A percentile compares a stretch with the other conserved stretches of the same genome.
Evolutionary conservation across 2,113 vertebrate species (phyloP).

Genomic region (Crotalus viridis): DNA sequence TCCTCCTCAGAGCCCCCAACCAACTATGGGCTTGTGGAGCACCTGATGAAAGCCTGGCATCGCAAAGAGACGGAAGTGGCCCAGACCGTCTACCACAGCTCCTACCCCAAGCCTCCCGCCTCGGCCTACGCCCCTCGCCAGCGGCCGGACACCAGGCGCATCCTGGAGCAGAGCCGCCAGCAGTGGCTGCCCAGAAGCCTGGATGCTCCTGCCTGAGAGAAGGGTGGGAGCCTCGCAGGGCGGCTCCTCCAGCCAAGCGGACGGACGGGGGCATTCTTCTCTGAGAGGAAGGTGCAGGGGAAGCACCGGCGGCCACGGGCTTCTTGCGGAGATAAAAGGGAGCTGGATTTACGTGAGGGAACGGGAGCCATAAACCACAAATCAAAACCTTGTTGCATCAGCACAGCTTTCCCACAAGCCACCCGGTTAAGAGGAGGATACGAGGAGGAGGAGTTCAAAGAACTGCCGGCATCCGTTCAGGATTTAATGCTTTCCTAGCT

Average conservation of each 20-base stretch:
- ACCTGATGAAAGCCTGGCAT: conserved; percentile 53
- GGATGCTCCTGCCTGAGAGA: background rate
- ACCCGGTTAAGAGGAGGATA: background rate
- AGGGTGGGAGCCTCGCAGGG: background rate
- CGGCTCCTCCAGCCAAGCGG: no score
- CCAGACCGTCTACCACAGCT: conserved; percentile 46
- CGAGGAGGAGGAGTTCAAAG: background rate
- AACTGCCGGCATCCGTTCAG: background rate
- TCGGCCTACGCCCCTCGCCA: conserved; percentile 30
- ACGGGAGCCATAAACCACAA: no score
- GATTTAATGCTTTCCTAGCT: background rate
- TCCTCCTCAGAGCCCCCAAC: conserved; percentile 72
- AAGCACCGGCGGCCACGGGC: no score
- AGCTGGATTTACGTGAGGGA: no score
- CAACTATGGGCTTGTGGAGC: conserved; percentile 68
- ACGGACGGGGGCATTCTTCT: no score
- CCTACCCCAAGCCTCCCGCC: conserved; percentile 24
- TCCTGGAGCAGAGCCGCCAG: fast-evolving
- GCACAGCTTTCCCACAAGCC: no score
- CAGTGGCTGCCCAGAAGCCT: background rate
- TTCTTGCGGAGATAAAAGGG: no score
- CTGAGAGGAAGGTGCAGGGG: no score
- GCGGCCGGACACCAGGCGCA: background rate
- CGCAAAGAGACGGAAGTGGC: background rate
- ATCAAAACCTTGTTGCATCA: no score